Base-by-base conservation (phyloP, 2,113 vertebrate genomes). In the Chlamydotis undulata region DNA sequence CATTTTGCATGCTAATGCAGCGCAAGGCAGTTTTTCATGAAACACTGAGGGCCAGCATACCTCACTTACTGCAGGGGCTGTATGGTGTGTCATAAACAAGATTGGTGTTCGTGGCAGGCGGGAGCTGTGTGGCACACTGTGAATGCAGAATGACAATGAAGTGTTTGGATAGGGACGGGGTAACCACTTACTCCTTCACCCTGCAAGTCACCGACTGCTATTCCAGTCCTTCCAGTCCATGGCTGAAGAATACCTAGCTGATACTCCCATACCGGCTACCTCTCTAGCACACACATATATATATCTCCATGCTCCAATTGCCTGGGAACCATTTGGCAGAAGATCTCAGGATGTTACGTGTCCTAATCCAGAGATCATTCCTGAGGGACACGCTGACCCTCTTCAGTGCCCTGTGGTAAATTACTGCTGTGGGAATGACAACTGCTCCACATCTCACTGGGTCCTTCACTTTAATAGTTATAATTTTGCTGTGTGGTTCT, bases 1-100 rank as follows among this genome's bases (percentile, higher is more conserved):
- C 65, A 89, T 95, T 95, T 94, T 94, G 90, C 80, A 79, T 95
- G 69, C 81, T 96, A 96, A 96, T 75, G 57, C 77, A 82, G 83
- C 3, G 2, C 39, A 49, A 90, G 88, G 65, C 88, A 89, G 77
- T 81, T 94, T 94, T 93, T 90, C 71, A 76, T 76, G 77, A 89
- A 94, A 78, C 71, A 33, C 50, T 87, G 86, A 93, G 52, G 76
- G 65, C 83, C 45, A 25, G 90, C 84, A 73, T 56, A 75, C 64
- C 89, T 96, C 80, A 56, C 80, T 95, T 83, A 86, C 83, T 95
- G 86, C 90, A 95, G 80, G 86, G 91, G 60, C 83, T 92, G 57
- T 75, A n/a, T 87, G 69, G 56, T 87, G 45, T 83, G 29, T 94
- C 92, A 84, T 79, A 93, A 96, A 92, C 93, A 92, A 96, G 89